A percentile compares a stretch with the other conserved stretches of the same genome.
Conservation (phyloP, 2,888 invertebrate genomes). For the Hemaris fuciformis region DNA sequence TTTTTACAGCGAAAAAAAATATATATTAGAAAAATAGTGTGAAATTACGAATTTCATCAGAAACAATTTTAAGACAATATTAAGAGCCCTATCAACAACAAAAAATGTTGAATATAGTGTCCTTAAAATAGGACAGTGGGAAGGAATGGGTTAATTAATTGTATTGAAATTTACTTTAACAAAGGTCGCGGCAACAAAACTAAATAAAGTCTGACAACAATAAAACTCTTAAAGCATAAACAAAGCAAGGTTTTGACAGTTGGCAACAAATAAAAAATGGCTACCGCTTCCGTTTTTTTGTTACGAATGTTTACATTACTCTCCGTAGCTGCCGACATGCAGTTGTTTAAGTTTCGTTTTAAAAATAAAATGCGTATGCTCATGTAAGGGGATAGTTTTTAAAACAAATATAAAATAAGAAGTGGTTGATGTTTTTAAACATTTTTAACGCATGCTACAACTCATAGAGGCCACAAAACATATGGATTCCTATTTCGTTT, state of each 20-base stretch:
- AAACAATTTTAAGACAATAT: no score
- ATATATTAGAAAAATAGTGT: no score
- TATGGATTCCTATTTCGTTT: no score
- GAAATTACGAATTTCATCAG: no score
- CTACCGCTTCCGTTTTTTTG: slow-evolving; percentile 35
- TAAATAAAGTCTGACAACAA: slow-evolving; percentile 1
- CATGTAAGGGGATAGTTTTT: slow-evolving; percentile 3
- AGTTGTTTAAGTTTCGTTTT: slow-evolving; percentile 22
- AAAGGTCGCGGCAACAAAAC: not conserved
- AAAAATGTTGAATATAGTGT: no score
- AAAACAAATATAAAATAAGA: not conserved
- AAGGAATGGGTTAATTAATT: no score
- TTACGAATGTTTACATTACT: slow-evolving; percentile 40
- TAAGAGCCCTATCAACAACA: no score
- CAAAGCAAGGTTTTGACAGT: slow-evolving; percentile 17
- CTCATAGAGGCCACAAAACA: no score
- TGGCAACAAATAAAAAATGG: slow-evolving; percentile 32
- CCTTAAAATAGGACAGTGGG: no score
- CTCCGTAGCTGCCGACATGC: not conserved
- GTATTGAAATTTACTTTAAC: no score
- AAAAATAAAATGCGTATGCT: slow-evolving; percentile 18
- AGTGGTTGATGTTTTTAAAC: not conserved
- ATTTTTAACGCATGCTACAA: no score
- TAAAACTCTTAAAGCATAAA: not conserved
- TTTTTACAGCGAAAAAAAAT: no score